phyloP scores from a whole-genome alignment of 2,113 vertebrate species.

The Globicephala melas region DNA sequence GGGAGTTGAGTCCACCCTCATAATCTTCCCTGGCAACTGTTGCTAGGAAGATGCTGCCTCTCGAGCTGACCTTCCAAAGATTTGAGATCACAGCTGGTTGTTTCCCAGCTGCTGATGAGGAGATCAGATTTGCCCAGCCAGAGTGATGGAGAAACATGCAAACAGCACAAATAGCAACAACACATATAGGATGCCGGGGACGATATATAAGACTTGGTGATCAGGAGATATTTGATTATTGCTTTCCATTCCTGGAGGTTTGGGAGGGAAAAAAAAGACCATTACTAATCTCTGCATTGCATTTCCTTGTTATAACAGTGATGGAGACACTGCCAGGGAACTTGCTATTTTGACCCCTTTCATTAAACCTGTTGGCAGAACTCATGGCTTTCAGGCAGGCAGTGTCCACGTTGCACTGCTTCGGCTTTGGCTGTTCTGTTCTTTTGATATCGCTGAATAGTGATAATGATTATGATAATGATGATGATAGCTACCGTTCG shows the following conservation, averaged over 20 bases:
- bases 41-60: slow-evolving; percentile 62
- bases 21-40: slow-evolving; percentile 62
- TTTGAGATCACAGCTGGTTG: not conserved
- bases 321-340: not conserved
- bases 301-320: not conserved
- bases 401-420: not conserved
- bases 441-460: not conserved
- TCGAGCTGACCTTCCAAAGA: slow-evolving; percentile 40
- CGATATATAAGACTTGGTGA: fast-evolving
- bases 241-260: not conserved
- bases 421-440: not conserved
- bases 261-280: not conserved
- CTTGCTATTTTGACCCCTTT: not conserved
- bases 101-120: slow-evolving; percentile 6
- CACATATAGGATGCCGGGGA: not conserved
- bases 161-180: not conserved
- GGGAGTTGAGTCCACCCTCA: slow-evolving; percentile 30
- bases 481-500: not conserved
- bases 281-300: not conserved
- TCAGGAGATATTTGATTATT: not conserved
- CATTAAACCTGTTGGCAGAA: not conserved
- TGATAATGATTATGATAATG: not conserved
- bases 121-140: slow-evolving; percentile 22
- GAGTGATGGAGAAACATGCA: not conserved
- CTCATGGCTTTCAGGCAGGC: not conserved